Evolutionary conservation across 2,113 vertebrate species (phyloP), one percentile per base, ranked within the genome.

Genomic region (Marmota flaviventris): DNA sequence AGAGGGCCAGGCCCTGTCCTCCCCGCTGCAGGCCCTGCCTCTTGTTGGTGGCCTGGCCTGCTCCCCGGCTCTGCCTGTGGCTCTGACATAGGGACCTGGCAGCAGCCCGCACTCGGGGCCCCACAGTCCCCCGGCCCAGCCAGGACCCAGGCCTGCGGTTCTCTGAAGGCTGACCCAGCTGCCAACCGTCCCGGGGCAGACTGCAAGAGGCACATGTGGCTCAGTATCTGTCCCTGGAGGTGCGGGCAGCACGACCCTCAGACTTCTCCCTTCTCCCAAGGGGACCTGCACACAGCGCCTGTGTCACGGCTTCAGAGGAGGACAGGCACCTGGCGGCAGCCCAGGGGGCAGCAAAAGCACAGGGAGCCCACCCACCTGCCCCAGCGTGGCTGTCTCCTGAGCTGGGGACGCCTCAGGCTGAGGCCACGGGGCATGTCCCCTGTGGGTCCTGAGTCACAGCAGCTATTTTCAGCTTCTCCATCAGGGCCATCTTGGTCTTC

Each of bases 341-440:
- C 56, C 2, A 9, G 37, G 48, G 34, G 39, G 37, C 51, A 9
- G 32, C 1, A 45, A 45, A 42, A 22, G 34, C 20, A 4, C 78
- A n/a, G 5, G 51, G 42, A 24, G 63, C 78, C 39, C 11, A 0
- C 13, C 73, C 6, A 22, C 37, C 11, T 4, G 16, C 29, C 13
- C 32, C n/a, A 0, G 3, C 0, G 0, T 6, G 9, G 22, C 48
- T 32, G 73, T 29, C n/a, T 22, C 82, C 42, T 27, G 18, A 53
- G 70, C 69, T 51, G 37, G 51, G 8, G 61, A 5, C 39, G 8
- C 67, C 37, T 4, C n/a, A 2, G 5, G 9, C 39, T 8, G 56
- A 22, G 48, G 61, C 70, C 3, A 0, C 7, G 69, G 69, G 34
- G 61, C n/a, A 48, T 7, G 18, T 32, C 8, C 67, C 7, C 22